phyloP scores from a whole-genome alignment of 1,140 invertebrate species.

The Microvelia longipes region DNA sequence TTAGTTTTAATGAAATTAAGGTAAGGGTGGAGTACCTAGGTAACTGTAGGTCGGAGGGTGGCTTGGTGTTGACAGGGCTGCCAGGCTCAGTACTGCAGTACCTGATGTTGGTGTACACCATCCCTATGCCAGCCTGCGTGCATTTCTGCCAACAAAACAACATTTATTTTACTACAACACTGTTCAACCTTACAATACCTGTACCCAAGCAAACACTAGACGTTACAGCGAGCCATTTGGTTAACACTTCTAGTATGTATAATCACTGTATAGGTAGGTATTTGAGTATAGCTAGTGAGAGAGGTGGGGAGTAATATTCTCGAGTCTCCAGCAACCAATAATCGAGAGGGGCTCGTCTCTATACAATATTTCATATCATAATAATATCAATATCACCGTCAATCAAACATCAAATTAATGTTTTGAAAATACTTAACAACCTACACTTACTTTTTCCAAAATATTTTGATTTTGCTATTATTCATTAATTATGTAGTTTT shows the following conservation, averaged over 20 bases:
- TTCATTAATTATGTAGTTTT: too few relatives aligned
- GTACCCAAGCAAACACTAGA: neutral
- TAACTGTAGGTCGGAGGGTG: neutral
- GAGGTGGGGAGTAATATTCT: too few relatives aligned
- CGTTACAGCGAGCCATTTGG: neutral
- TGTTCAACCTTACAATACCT: neutral
- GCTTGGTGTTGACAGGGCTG: neutral
- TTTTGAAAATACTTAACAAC: too few relatives aligned
- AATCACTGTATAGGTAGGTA: neutral
- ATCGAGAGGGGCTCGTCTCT: too few relatives aligned
- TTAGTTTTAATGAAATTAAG: neutral
- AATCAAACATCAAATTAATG: too few relatives aligned
- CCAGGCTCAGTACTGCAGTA: constrained; percentile 28
- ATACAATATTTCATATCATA: too few relatives aligned
- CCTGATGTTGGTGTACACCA: constrained; percentile 83
- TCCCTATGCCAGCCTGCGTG: constrained; percentile 57
- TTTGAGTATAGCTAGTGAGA: too few relatives aligned
- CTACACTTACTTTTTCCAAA: too few relatives aligned
- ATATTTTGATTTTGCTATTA: too few relatives aligned
- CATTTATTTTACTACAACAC: neutral
- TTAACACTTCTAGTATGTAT: neutral
- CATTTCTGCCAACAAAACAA: constrained; percentile 43
- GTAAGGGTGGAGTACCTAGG: neutral
- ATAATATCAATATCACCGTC: too few relatives aligned
- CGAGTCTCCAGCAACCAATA: too few relatives aligned